Evolutionary conservation across 2,888 invertebrate genomes (phyloP), one percentile per base, ranked within the genome.

Genomic region (Drosophila stalkeri): DNA sequence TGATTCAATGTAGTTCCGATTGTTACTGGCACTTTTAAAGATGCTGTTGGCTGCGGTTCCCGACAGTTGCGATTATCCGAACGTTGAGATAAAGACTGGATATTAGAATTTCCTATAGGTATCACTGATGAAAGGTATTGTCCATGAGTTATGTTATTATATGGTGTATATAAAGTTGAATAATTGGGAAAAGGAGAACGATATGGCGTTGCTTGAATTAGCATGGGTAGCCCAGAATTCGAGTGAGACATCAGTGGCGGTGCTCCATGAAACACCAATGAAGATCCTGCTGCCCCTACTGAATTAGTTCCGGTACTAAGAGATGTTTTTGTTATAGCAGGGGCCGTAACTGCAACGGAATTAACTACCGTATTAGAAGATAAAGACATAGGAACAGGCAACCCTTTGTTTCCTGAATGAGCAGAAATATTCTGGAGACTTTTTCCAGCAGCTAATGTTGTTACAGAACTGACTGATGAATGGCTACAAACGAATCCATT

Each of bases 71-170:
- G 87, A 74, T 95, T 94, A 76, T 95, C 94, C 78, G 95, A 95
- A 74, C 87, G 85, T 39, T 82, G 94, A 33, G 96, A 95, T 47
- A 96, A 95, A 51, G 96, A 95, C 47, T 95, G 95, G 54, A 95
- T 94, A 60, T 94, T 95, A 6, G 96, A 95, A 61, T 94, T 94
- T 62, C 95, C 95, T 80, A 94, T 94, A 31, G 83, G 71, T 56
- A 86, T 47, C 57, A 94, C 93, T 41, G 95, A 94, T 39, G 95
- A 94, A 84, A 96, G 94, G 87, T 96, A 96, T 47, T 96, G 96
- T 89, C 96, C 96, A 93, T 96, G 96, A 92, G 96, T 96, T 92
- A 96, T 95, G 64, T 95, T 94, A 68, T 96, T 96, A 90, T 96
- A 97, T 0, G 97, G 97, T 16, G 97, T 96, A 91, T 97, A 97